Base-by-base conservation (phyloP, 2,888 invertebrate species). In the Agapostemon virescens region DNA sequence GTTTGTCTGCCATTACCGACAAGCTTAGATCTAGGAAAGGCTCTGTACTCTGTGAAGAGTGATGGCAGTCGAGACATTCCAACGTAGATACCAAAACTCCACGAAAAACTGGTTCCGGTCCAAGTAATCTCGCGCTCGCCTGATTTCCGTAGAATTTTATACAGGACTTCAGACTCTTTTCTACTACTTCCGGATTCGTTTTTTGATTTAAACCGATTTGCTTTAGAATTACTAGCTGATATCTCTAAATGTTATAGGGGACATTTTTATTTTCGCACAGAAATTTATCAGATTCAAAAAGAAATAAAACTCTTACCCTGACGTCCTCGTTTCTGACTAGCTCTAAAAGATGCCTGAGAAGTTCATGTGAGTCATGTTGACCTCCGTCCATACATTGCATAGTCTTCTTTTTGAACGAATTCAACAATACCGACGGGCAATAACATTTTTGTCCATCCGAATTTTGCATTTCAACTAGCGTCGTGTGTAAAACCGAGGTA, bases 321-420 rank as follows among this genome's bases (percentile, higher is more conserved):
- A 93, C 87, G 91, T 96, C 95, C 87, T 95, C 95, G 66, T 93
- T 95, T 92, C 97, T 95, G 85, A 98, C 97, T 84, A 96, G 96
- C 93, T 99, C 98, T 70, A 99, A 93, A 67, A 99, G 93, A 93
- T 98, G 97, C 73, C 99, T 94, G 26, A 99, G 94, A 74, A 99
- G 93, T 92, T 99, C 99, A 90, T 99, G 99, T 0, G 99, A 96
- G 92, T 99, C 99, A 90, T 99, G 99, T 90, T 99, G 99, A 88
- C 98, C 97, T 2, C 97, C 98, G 15, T 98, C 98, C 71, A 97
- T 96, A 92, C 98, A 99, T 91, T 98, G 96, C 0, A 97, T 96
- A 90, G 95, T 94, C 86, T 96, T 95, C 85, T 93, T 93, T 77
- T 95, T 95, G 33, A 97, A 93, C 78, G 95, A 94, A 0, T 94